phyloP scores from a whole-genome alignment of 2,888 invertebrate species.

The Poecilus cupreus region DNA sequence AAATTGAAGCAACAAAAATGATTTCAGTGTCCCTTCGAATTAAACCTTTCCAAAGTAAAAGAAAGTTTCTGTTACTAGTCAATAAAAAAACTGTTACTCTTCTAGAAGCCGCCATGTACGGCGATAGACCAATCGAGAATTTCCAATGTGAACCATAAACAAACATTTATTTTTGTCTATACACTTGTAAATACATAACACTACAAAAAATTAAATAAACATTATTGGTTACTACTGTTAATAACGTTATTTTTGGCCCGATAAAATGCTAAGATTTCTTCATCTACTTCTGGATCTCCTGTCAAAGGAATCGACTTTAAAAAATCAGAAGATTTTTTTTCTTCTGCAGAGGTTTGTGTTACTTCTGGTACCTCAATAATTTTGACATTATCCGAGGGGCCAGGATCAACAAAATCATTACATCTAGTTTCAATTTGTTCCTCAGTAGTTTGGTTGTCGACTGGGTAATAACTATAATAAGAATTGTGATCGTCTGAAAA shows the following conservation, averaged over 20 bases:
- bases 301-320: constrained; percentile 72
- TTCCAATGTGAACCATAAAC: constrained; percentile 66
- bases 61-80: constrained; percentile 69
- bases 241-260: constrained; percentile 61
- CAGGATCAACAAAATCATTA: not conserved
- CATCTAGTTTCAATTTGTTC: not conserved
- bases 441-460: not conserved
- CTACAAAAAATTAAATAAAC: constrained; percentile 3
- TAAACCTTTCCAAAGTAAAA: constrained; percentile 61
- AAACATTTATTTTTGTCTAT: not conserved
- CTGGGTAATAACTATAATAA: not conserved
- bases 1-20: constrained; percentile 69
- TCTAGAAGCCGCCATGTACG: constrained; percentile 72
- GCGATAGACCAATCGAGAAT: constrained; percentile 69
- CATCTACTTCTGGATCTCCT: constrained; percentile 73
- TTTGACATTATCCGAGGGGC: not conserved
- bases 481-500: not conserved
- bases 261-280: constrained; percentile 74
- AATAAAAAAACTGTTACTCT: constrained; percentile 69
- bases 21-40: constrained; percentile 68
- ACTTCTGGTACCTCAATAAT: not conserved
- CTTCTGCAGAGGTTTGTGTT: constrained; percentile 1
- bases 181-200: not conserved
- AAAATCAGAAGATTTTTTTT: constrained; percentile 64
- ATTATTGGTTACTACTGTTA: constrained; percentile 26